Percentiles rank a stretch among this genome's conserved stretches.
Conservation (phyloP, 2,113 vertebrate genomes). For the Erpornis zantholeuca region DNA sequence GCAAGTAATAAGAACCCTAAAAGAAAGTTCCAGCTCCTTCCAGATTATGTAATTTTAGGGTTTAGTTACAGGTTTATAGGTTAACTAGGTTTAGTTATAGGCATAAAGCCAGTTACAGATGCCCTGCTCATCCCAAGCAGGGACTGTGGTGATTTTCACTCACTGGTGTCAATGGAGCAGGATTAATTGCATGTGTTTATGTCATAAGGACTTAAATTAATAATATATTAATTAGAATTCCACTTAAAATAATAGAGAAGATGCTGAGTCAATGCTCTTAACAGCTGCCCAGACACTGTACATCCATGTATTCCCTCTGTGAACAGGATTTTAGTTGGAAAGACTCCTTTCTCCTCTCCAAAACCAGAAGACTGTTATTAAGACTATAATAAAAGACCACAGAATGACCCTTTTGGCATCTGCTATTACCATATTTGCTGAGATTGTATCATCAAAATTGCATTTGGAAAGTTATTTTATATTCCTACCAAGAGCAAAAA, state of each 20-base stretch:
- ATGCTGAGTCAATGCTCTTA: neutral
- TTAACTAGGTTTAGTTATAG: too few species aligned
- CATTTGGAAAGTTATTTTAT: neutral
- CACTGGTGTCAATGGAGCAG: neutral
- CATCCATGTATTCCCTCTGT: neutral
- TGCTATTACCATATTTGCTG: neutral
- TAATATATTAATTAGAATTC: neutral
- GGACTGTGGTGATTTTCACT: neutral
- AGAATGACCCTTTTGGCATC: neutral
- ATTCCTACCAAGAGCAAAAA: neutral
- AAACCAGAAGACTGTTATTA: neutral
- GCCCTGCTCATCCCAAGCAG: neutral
- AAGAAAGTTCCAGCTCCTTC: neutral
- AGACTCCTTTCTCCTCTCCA: neutral
- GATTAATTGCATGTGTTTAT: neutral
- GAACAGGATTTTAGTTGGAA: neutral
- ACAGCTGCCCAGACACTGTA: neutral
- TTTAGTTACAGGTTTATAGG: too few species aligned
- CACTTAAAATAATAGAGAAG: neutral
- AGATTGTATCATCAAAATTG: neutral
- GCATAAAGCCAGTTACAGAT: neutral
- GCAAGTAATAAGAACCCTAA: neutral
- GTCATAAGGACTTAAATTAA: neutral
- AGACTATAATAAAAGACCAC: neutral
- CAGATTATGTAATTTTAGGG: neutral